A percentile compares a stretch with the other conserved stretches of the same genome.
phyloP scores from a whole-genome alignment of 2,113 vertebrate species.

The human region GRCh38 chr6:107967501-107968000 shows the following conservation, averaged over 20 bases:
- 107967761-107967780: neutral
- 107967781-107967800: neutral
- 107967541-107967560: neutral
- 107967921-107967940: neutral
- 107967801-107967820: neutral
- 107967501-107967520: neutral
- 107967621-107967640: no score
- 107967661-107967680: no score
- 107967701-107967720: no score
- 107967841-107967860: neutral
- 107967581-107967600: neutral
- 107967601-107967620: neutral
- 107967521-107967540: neutral
- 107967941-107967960: neutral
- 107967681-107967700: no score
- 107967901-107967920: neutral
- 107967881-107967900: neutral
- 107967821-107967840: neutral
- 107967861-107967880: neutral
- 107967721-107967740: neutral
- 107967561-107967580: neutral
- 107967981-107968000: neutral
- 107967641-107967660: no score
- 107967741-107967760: neutral
- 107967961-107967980: neutral